Evolutionary conservation across 1,140 invertebrate genomes (phyloP), one percentile per base, ranked within the genome.

Genomic region (Drosophila simulans): DNA sequence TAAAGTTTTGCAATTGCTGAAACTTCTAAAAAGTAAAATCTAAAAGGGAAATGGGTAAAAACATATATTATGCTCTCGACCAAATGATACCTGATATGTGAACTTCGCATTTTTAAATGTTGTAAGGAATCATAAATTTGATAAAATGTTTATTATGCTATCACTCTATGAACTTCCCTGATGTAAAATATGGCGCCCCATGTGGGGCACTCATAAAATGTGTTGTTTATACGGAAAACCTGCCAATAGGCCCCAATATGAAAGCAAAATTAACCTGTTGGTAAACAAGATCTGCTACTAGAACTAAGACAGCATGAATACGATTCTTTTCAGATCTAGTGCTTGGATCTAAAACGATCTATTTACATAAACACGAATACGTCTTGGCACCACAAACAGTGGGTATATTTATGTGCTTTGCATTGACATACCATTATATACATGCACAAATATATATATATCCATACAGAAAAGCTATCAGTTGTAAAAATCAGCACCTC

Each of bases 401-500:
- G 37, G 34, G 42, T 37, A 77, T 58, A 62, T 45, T 35, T 45
- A 43, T 43, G 49, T 11, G 37, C 20, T 45, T 27, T 39, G 39
- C 20, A 75, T 55, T 57, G 45, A 20, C 49, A 69, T 62, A 54
- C 13, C 15, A 42, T 17, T 7, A 2, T 27, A 7, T 27, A 1
- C 27, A 27, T 27, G 5, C 5, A 27, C 27, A 27, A 8, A 31
- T 39, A 39, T 39, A 39, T 1, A 43, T 12, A 43, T 20, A 8
- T 17, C 20, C 17, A 45, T 20, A 43, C 49, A 15, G 15, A 31
- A 45, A n/a, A 59, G 45, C 55, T 82, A 86, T 86, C 83, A 68
- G 66, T 75, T 72, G 75, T 65, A 79, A 79, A 73, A 88, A 86
- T 86, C 83, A 86, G 71, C 84, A 73, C 83, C 84, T 89, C 83